Percentiles rank a stretch among this genome's conserved stretches.
These are phyloP conservation scores for Quiscalus mexicanus DNA, from an alignment of 2,113 vertebrate genomes.

Conservation along the genomic window DNA sequence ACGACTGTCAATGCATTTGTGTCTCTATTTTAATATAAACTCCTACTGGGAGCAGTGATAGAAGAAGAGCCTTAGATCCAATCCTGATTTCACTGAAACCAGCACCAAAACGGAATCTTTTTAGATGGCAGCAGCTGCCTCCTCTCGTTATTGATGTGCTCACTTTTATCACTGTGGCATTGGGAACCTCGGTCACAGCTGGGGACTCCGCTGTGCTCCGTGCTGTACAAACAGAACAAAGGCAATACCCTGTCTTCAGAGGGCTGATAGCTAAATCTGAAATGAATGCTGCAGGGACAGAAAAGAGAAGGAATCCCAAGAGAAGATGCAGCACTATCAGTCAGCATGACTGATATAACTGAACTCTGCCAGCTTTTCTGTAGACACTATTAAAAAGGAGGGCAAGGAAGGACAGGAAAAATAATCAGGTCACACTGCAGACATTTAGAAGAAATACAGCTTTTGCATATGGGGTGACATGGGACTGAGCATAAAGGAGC, in stretches of 20 bases:
- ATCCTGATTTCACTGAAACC: slow-evolving; percentile 20
- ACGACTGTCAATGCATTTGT: background rate
- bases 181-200: slow-evolving; percentile 63
- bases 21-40: slow-evolving; percentile 34
- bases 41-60: background rate
- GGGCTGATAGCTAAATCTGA: slow-evolving; percentile 59
- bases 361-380: slow-evolving; percentile 53
- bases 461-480: background rate
- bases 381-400: slow-evolving; percentile 54
- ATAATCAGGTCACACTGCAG: slow-evolving; percentile 63
- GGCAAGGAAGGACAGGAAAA: slow-evolving; percentile 43
- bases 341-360: slow-evolving; percentile 48
- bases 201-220: slow-evolving; percentile 33
- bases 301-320: slow-evolving; percentile 64
- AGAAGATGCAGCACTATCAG: slow-evolving; percentile 54
- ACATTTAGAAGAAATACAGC: slow-evolving; percentile 31
- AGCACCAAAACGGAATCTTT: slow-evolving; percentile 17
- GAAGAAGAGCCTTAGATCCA: slow-evolving; percentile 10
- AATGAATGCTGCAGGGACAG: slow-evolving; percentile 56
- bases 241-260: slow-evolving; percentile 52
- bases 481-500: slow-evolving; percentile 37
- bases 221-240: slow-evolving; percentile 66
- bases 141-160: slow-evolving; percentile 44
- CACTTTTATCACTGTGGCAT: slow-evolving; percentile 52
- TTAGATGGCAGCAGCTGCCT: slow-evolving; percentile 45